A percentile compares a stretch with the other conserved stretches of the same genome.
phyloP scores from a whole-genome alignment of 2,888 invertebrate genomes.

The Orthosia gracilis region DNA sequence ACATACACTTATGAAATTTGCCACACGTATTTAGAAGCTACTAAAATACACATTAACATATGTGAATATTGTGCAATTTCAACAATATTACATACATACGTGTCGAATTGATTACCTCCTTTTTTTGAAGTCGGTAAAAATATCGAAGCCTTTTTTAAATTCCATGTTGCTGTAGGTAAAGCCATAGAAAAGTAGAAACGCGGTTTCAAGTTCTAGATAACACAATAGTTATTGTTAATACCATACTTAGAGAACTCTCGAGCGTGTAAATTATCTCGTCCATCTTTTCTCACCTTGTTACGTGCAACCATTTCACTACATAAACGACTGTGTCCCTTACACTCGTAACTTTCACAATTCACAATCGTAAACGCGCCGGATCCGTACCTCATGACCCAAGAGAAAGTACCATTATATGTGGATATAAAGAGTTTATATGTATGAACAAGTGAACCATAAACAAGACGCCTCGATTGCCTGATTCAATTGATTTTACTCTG shows the following conservation, averaged over 20 bases:
- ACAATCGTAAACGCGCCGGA: constrained; percentile 58
- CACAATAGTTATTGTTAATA: constrained; percentile 29
- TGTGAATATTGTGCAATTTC: too few species aligned
- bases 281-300: constrained; percentile 48
- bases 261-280: constrained; percentile 45
- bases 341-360: constrained; percentile 65
- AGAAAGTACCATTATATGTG: constrained; percentile 56
- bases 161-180: too few species aligned
- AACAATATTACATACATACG: too few species aligned
- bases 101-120: too few species aligned
- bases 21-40: too few species aligned
- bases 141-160: neutral
- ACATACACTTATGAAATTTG: too few species aligned
- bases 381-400: constrained; percentile 55
- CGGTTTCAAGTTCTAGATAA: constrained; percentile 19
- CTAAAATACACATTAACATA: too few species aligned
- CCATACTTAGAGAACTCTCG: neutral
- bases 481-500: constrained; percentile 29
- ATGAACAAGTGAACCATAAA: constrained; percentile 28
- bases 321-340: constrained; percentile 59
- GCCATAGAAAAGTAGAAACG: constrained; percentile 22
- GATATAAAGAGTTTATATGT: constrained; percentile 42
- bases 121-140: too few species aligned
- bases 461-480: constrained; percentile 20
- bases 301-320: constrained; percentile 56